Base-by-base conservation (phyloP, 2,797 vertebrate species). In the Labroides dimidiatus region DNA sequence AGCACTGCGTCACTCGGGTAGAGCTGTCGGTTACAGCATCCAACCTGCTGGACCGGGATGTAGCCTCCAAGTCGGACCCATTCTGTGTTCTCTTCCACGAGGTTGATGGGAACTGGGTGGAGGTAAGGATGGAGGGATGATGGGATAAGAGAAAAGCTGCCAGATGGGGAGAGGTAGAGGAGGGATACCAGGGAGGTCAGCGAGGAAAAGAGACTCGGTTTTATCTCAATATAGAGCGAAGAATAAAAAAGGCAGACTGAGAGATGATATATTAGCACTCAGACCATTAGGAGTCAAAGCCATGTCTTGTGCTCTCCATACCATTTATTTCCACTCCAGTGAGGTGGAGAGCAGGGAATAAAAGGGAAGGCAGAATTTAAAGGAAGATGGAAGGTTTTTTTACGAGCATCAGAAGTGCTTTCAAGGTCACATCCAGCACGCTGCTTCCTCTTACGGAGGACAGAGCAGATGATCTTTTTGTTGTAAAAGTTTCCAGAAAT, bases 81-180 rank as follows among this genome's bases (percentile, higher is more conserved):
- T 99, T 99, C 93, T 99, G 98, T 0, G 98, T 99, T 64, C 96
- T 99, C 67, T 98, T 99, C 85, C 91, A 95, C 54, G 97, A 99
- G 79, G 94, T 95, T 70, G 93, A 96, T 0, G 94, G 94, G 71
- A 96, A 96, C 86, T 99, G 97, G 97, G 93, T 93, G 52, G 98
- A 99, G 98, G 97, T 93, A 65, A 75, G 73, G 30, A 59, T 23
- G 49, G 49, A 45, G 19, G 27, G 49, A 50, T 49, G 41, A 60
- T 14, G n/a, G 37, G 44, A 30, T 20, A 9, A 13, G 21, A 56
- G 61, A 19, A 52, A 23, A 43, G 23, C 2, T 16, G 47, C 27
- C 23, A 37, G 10, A 24, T n/a, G 50, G 17, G 12, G 39, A 19
- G 44, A 41, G 21, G 15, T 17, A 14, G 50, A 55, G 10, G 17